phyloP scores from a whole-genome alignment of 2,888 invertebrate species.

The Drosophila stalkeri region DNA sequence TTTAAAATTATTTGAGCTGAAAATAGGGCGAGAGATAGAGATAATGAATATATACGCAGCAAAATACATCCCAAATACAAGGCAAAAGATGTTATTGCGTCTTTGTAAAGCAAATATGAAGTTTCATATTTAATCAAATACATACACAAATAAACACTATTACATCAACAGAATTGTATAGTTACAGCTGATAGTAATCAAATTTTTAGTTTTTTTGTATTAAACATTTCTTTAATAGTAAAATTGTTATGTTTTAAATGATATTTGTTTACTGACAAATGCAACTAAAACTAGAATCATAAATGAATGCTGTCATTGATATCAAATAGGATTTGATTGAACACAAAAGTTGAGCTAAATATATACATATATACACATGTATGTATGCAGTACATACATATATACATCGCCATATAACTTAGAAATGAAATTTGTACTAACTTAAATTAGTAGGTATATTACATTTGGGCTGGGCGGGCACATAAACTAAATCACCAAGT shows the following conservation, averaged over 20 bases:
- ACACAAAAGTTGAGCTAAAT: constrained; percentile 57
- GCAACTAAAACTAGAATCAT: constrained; percentile 49
- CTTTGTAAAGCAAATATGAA: neutral
- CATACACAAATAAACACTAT: neutral
- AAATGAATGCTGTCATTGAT: constrained; percentile 15
- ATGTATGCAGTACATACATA: constrained; percentile 1
- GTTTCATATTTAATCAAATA: neutral
- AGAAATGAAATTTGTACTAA: constrained; percentile 70
- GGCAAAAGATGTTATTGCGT: neutral
- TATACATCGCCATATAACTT: constrained; percentile 47
- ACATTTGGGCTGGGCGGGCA: constrained; percentile 53
- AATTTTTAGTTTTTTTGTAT: neutral
- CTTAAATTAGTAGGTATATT: constrained; percentile 70
- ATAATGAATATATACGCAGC: neutral
- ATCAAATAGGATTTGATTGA: constrained; percentile 41
- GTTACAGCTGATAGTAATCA: neutral
- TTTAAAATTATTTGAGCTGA: neutral
- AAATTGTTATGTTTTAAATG: constrained; percentile 7
- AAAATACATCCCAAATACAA: neutral
- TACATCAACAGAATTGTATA: neutral
- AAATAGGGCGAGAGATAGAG: neutral
- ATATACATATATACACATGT: constrained; percentile 8
- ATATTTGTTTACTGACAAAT: constrained; percentile 40
- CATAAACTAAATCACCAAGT: constrained; percentile 60
- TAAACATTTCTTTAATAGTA: constrained; percentile 26